Conservation (phyloP, 2,113 vertebrate genomes). For the Pitta sordida region DNA sequence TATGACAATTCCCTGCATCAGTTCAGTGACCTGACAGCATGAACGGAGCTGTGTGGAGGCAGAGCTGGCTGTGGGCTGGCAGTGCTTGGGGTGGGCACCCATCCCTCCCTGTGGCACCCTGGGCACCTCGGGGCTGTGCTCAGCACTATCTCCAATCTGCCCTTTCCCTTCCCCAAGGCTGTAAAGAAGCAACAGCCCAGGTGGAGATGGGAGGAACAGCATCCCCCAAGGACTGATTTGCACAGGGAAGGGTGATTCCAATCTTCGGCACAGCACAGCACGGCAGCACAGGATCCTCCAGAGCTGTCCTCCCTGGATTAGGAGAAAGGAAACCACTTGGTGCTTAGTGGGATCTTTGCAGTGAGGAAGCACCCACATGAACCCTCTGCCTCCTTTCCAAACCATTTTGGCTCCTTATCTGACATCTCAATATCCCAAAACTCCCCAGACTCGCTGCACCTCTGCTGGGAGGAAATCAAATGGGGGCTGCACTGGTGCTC, state of each 20-base stretch:
- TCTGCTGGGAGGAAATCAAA: not conserved
- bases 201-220: not conserved
- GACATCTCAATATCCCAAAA: not conserved
- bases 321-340: not conserved
- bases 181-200: not conserved
- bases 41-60: not conserved
- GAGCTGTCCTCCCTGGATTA: not conserved
- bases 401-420: not conserved
- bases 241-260: not conserved
- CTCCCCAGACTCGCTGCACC: fast-evolving
- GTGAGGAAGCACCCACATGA: not conserved
- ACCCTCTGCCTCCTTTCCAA: not conserved
- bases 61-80: not conserved
- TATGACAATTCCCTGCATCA: constrained; percentile 53
- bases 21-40: constrained; percentile 54
- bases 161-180: not conserved
- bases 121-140: fast-evolving
- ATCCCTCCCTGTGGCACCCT: fast-evolving
- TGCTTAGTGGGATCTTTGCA: not conserved
- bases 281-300: not conserved
- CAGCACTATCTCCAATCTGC: not conserved
- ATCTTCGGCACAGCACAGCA: not conserved
- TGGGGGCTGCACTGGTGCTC: not conserved
- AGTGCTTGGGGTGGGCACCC: not conserved
- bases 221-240: not conserved